Evolutionary conservation across 2,113 vertebrate genomes (phyloP), one percentile per base, ranked within the genome.

Genomic region (Equus quagga): DNA sequence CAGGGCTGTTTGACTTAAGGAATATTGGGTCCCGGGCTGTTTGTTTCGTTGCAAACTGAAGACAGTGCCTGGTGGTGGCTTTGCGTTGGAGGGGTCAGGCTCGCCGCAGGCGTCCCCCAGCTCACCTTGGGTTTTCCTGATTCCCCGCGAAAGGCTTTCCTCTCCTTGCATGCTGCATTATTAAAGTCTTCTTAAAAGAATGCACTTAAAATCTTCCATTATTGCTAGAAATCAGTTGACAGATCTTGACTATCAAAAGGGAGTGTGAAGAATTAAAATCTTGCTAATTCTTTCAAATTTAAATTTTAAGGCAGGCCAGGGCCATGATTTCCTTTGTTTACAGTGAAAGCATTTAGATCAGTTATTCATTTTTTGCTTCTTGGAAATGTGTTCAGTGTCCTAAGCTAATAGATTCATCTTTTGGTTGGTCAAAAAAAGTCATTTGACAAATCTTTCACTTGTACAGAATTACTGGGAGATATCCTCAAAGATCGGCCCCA

Each of bases 401-500:
- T 33, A 9, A 84, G 28, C 36, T 64, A 54, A 49, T 17, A 18
- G 13, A 0, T 36, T 24, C 14, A 0, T 19, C 14, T 60, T 91
- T 8, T 72, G 54, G 8, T 41, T 75, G 17, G 5, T 49, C 44
- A 65, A 1, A 60, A 26, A 41, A 72, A 75, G 23, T 72, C 36
- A 28, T 21, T 36, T 46, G 24, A 11, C 54, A 2, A 1, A 19
- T 54, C 67, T 94, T 54, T 91, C 26, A 23, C 10, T 65, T 58
- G 31, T 86, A 56, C 98, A 99, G 99, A 99, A 7, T 80, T 99
- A 36, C 98, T 99, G 89, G 99, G 88, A 1, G 99, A 99, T 92
- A 60, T 99, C 21, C 98, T 99, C 92, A 99, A 98, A 91, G 99
- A 99, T 26, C 99, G 98, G 93, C 99, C 99, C 0, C 99, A 99